Conservation (phyloP, 2,888 invertebrate genomes). For the Ferrisia virgata region DNA sequence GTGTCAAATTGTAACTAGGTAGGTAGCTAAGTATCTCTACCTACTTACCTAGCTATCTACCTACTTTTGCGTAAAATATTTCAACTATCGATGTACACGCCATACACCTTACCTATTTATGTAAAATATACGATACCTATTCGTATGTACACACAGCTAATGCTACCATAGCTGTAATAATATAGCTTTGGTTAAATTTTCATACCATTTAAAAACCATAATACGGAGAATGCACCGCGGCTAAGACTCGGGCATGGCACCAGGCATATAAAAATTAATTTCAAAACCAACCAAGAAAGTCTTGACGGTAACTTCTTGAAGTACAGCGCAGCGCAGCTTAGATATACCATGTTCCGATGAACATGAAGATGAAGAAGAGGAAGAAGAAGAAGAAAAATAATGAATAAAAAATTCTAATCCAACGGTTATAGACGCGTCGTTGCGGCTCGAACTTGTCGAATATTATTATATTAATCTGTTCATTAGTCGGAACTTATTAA, state of each 20-base stretch:
- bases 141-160: too few species aligned
- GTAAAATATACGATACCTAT: too few species aligned
- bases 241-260: background rate
- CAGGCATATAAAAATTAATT: background rate
- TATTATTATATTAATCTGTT: conserved; percentile 27
- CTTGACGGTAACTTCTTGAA: background rate
- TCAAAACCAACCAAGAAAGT: background rate
- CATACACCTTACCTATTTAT: too few species aligned
- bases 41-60: too few species aligned
- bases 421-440: background rate
- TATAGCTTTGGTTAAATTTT: background rate
- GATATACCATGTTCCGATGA: background rate
- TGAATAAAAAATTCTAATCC: conserved; percentile 22
- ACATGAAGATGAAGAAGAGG: too few species aligned
- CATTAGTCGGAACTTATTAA: conserved; percentile 26
- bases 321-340: too few species aligned
- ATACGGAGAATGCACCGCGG: background rate
- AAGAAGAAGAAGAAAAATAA: background rate
- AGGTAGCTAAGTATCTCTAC: too few species aligned
- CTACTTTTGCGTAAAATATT: too few species aligned
- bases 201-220: background rate
- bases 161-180: too few species aligned
- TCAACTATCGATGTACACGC: too few species aligned
- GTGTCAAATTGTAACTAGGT: too few species aligned
- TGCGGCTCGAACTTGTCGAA: conserved; percentile 19